Evolutionary conservation across 2,797 vertebrate species (phyloP).

Genomic region (Pseudochirops corinnae): DNA sequence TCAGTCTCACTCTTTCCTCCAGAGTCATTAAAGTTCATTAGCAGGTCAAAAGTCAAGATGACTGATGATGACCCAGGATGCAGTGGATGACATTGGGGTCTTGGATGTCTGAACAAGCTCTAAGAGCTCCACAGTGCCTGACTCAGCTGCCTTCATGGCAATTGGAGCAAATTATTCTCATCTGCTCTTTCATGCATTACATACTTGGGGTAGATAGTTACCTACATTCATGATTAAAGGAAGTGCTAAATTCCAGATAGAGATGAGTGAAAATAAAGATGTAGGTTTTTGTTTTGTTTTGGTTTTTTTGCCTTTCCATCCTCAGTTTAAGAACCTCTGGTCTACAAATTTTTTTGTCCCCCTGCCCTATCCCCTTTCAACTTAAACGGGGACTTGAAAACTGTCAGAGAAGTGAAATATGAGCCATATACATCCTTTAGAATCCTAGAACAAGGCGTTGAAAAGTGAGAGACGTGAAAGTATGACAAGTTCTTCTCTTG

Average conservation of each 20-base stretch:
- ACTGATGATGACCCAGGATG: background rate
- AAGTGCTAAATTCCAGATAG: background rate
- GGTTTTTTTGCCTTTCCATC: background rate
- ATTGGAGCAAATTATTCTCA: background rate
- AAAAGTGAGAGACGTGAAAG: constrained; percentile 76
- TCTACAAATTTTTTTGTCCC: background rate
- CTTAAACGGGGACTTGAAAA: background rate
- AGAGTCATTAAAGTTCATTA: background rate
- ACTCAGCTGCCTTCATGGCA: background rate
- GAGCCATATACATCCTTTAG: background rate
- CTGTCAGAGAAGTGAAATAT: constrained; percentile 26
- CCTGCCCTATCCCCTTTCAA: constrained; percentile 38
- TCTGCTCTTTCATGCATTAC: background rate
- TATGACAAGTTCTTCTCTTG: constrained; percentile 50
- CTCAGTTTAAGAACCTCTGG: background rate
- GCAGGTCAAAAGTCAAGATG: background rate
- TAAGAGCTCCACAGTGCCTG: background rate
- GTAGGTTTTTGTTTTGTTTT: no score
- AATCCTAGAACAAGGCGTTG: constrained; percentile 63
- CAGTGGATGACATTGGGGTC: background rate
- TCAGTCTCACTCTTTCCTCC: background rate
- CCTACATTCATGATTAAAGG: background rate
- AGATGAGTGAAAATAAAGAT: background rate
- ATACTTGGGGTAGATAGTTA: background rate
- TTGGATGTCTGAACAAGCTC: background rate